phyloP scores from a whole-genome alignment of 1,140 invertebrate species.

The Zaprionus nigranus region DNA sequence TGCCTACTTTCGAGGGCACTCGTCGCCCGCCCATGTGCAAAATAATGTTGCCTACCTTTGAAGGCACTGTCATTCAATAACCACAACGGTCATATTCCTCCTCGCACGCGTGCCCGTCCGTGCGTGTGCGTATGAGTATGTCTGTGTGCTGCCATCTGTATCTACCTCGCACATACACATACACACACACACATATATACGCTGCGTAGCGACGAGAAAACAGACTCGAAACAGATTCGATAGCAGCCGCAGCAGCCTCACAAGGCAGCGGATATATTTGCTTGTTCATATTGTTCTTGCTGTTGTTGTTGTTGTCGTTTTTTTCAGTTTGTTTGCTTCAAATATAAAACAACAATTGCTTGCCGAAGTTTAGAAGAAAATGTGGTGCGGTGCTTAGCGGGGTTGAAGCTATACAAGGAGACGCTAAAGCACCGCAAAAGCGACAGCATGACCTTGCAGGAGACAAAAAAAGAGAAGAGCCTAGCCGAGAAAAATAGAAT shows the following conservation, averaged over 20 bases:
- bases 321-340: slow-evolving; percentile 20
- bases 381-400: slow-evolving; percentile 6
- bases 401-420: slow-evolving; percentile 46
- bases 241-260: slow-evolving; percentile 34
- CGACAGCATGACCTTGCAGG: slow-evolving; percentile 44
- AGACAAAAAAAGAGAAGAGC: slow-evolving; percentile 8
- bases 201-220: slow-evolving; percentile 31
- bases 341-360: slow-evolving; percentile 36
- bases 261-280: slow-evolving; percentile 25
- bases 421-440: slow-evolving; percentile 28
- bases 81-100: slow-evolving; percentile 30
- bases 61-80: slow-evolving; percentile 58
- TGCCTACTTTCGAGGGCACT: slow-evolving; percentile 45
- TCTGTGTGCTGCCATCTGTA: slow-evolving; percentile 40
- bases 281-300: neutral
- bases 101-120: slow-evolving; percentile 21
- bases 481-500: slow-evolving; percentile 57
- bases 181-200: slow-evolving; percentile 17
- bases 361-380: slow-evolving; percentile 39
- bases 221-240: slow-evolving; percentile 45
- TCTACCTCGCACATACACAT: slow-evolving; percentile 41
- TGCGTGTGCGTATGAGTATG: slow-evolving; percentile 12
- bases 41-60: slow-evolving; percentile 38
- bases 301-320: slow-evolving; percentile 21
- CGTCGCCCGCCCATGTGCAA: slow-evolving; percentile 5